Evolutionary conservation across 2,797 vertebrate genomes (phyloP).

Genomic region (Falco cherrug): DNA sequence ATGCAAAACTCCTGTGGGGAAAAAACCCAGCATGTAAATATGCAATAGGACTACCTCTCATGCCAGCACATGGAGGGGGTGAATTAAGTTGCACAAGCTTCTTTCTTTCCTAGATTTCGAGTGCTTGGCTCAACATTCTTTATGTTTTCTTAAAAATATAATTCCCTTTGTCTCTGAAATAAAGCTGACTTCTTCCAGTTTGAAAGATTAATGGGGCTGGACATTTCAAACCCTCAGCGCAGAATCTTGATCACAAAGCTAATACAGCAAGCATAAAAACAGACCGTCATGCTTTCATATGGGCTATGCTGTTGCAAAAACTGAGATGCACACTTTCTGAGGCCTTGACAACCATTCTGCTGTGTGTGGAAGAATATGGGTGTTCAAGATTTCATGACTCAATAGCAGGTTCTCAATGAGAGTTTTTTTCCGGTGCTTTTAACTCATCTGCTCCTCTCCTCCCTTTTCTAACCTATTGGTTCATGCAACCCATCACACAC

Average conservation of each 20-base stretch:
- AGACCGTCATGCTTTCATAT: not conserved
- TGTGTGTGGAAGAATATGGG: not conserved
- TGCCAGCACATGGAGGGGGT: rapidly evolving
- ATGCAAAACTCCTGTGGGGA: not conserved
- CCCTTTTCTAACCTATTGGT: not conserved
- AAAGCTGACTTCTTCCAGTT: not conserved
- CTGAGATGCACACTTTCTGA: not conserved
- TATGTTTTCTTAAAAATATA: not conserved
- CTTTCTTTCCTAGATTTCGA: not conserved
- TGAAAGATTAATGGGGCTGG: not conserved
- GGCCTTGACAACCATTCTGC: not conserved
- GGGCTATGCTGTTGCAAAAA: not conserved
- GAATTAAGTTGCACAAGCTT: not conserved
- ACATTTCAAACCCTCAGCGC: not conserved
- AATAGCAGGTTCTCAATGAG: not conserved
- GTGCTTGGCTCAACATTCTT: not conserved
- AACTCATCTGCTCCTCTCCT: not conserved
- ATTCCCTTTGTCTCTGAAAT: not conserved
- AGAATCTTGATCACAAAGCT: not conserved
- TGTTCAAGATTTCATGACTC: not conserved
- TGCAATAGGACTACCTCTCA: not conserved
- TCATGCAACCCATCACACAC: rapidly evolving
- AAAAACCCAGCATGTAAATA: not conserved
- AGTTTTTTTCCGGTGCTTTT: not conserved
- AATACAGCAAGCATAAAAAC: not conserved